Evolutionary conservation across 2,797 vertebrate species (phyloP).

Genomic region (Falco cherrug): DNA sequence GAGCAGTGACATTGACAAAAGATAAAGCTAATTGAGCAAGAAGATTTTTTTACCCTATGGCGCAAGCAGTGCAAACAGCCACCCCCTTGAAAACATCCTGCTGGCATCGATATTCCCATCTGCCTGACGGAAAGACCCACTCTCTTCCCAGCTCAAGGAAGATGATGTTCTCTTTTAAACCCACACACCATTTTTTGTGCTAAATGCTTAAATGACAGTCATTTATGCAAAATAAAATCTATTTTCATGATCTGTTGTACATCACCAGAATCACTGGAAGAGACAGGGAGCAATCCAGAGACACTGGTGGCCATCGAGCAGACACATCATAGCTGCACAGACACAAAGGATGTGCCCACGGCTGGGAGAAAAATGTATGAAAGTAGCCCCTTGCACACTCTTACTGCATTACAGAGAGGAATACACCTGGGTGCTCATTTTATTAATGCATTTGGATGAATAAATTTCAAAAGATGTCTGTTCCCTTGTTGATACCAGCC

Average conservation of each 20-base stretch:
- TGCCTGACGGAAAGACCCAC: not conserved
- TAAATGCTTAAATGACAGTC: not conserved
- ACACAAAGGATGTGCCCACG: not conserved
- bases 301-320: not conserved
- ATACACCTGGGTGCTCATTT: not conserved
- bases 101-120: not conserved
- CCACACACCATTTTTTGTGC: not conserved
- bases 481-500: conserved; percentile 48
- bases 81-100: not conserved
- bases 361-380: not conserved
- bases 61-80: not conserved
- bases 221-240: not conserved
- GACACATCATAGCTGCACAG: not conserved
- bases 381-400: not conserved
- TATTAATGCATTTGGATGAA: not conserved
- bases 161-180: not conserved
- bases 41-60: not conserved
- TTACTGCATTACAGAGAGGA: not conserved
- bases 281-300: not conserved
- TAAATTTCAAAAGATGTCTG: not conserved
- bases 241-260: not conserved
- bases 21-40: not conserved
- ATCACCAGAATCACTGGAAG: not conserved
- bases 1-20: not conserved
- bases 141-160: not conserved